Evolutionary conservation across 2,888 invertebrate genomes (phyloP), one percentile per base, ranked within the genome.

Genomic region (Thysanoteuthis rhombus): DNA sequence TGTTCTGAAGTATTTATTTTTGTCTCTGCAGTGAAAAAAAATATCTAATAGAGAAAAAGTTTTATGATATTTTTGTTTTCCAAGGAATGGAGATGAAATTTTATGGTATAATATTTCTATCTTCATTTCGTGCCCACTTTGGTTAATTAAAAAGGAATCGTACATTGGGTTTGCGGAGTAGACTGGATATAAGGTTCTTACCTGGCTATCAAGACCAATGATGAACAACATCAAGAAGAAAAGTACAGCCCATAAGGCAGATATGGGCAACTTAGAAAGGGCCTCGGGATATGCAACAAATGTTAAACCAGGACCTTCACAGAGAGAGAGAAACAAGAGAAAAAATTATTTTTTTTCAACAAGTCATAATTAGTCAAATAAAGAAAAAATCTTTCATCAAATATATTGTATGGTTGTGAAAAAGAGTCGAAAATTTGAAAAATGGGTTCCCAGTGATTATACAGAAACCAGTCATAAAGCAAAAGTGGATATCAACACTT

Each of bases 241-340:
- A 39, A 97, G 94, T 19, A 97, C 95, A 5, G 97, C 95, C 97
- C 97, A 97, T 89, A 97, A 94, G 0, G 96, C 96, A 28, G 96
- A 96, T 58, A 96, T 95, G 28, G 97, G 96, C 94, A 97, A 95
- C 93, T 96, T 95, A 42, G 97, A 95, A 40, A 97, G 96, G 16
- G 97, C 97, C 93, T 96, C 96, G 25, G 97, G 97, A 94, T 97
- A 97, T 22, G 96, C 97, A 10, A 97, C 96, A 95, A 97, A 97
- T 39, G 96, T 97, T 93, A 97, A 95, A n/a, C 97, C 97, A 42
- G 97, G 97, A 92, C 97, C 97, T 97, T 95, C 1, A 92, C 94
- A 75, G 40, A 92, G 52, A 93, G 45, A 89, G 25, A 92, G 12
- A 94, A 25, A 92, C 89, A 75, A 90, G 19, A 36, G 3, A 92